A percentile compares a stretch with the other conserved stretches of the same genome.
Evolutionary conservation across 2,113 vertebrate species (phyloP).

Genomic region (Hiodon tergisus): DNA sequence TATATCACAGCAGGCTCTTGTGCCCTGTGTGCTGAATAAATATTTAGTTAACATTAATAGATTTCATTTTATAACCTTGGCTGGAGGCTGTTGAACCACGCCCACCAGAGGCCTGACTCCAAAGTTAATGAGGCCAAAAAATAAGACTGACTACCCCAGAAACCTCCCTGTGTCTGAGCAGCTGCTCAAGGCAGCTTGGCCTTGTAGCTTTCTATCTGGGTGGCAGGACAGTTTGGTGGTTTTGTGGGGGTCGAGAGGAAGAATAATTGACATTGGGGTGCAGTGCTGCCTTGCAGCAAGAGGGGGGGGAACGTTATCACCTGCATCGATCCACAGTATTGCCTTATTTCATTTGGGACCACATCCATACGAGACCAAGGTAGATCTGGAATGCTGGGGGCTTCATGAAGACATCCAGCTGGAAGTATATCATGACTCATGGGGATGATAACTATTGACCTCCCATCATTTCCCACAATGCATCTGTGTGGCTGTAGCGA

Average conservation of each 20-base stretch:
- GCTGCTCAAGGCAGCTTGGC: slow-evolving; percentile 8
- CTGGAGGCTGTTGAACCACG: slow-evolving; percentile 26
- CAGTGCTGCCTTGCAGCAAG: slow-evolving; percentile 22
- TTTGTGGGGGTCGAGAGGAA: background rate
- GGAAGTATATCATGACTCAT: slow-evolving; percentile 9
- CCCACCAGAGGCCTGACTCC: slow-evolving; percentile 24
- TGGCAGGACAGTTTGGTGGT: slow-evolving; percentile 1
- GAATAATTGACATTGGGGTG: slow-evolving; percentile 23
- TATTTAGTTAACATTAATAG: slow-evolving; percentile 34
- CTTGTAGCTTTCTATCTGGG: background rate
- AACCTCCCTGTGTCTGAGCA: slow-evolving; percentile 4
- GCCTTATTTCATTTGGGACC: background rate
- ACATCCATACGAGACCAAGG: background rate
- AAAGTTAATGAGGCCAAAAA: slow-evolving; percentile 34
- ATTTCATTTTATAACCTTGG: slow-evolving; percentile 30
- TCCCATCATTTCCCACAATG: slow-evolving; percentile 3
- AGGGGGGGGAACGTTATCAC: slow-evolving; percentile 20
- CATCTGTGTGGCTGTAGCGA: slow-evolving; percentile 4
- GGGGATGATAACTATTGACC: background rate
- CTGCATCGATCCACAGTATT: slow-evolving; percentile 20
- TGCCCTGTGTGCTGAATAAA: slow-evolving; percentile 11
- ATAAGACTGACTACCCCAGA: slow-evolving; percentile 27
- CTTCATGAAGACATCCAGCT: slow-evolving; percentile 15
- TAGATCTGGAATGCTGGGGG: background rate
- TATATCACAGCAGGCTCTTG: background rate